phyloP scores from a whole-genome alignment of 2,888 invertebrate genomes.

The Sminthurinus aureus region DNA sequence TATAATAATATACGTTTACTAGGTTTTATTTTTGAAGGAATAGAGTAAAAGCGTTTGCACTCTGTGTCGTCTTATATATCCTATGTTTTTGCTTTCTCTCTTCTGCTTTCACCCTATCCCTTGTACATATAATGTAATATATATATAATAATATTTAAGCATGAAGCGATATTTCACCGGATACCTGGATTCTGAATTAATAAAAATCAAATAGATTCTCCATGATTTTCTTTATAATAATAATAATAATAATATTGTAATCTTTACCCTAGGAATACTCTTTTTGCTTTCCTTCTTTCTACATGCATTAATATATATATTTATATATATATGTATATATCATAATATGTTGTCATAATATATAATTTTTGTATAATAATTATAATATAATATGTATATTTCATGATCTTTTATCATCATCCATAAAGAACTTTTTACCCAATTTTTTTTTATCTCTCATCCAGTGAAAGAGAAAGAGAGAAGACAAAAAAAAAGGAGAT shows the following conservation, averaged over 20 bases:
- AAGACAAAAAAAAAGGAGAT: not conserved
- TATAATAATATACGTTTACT: not conserved
- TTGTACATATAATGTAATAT: no score
- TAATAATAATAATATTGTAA: not conserved
- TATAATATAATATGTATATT: not conserved
- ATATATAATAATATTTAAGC: no score
- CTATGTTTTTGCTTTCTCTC: no score
- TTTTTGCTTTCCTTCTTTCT: not conserved
- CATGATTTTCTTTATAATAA: not conserved
- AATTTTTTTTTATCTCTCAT: not conserved
- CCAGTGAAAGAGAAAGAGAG: not conserved
- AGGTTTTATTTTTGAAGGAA: not conserved
- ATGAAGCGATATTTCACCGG: no score
- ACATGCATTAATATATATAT: not conserved
- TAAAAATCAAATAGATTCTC: no score
- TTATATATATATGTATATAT: not conserved
- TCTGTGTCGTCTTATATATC: no score
- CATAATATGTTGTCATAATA: no score
- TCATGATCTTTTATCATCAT: not conserved
- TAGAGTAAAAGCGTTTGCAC: no score
- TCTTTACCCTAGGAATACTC: not conserved
- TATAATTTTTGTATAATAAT: not conserved
- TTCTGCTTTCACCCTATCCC: no score
- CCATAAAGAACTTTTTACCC: not conserved
- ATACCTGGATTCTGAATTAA: no score